These are phyloP conservation scores for Physocephala rufipes DNA, from an alignment of 2,888 invertebrate species.

Conservation along the genomic window DNA sequence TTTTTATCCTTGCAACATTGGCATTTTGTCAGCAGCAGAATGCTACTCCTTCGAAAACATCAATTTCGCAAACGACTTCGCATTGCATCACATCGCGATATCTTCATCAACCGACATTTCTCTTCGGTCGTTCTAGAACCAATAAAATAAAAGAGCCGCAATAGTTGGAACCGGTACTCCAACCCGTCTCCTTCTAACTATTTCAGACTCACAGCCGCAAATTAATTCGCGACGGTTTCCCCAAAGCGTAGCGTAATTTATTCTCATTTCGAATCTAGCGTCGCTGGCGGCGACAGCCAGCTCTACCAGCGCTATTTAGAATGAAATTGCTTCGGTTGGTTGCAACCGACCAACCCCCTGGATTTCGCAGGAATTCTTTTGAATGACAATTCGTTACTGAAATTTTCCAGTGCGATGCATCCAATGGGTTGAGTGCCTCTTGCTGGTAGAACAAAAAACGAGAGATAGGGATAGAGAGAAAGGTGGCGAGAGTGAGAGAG, in stretches of 20 bases:
- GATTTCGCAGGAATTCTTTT: constrained; percentile 19
- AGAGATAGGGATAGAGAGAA: no score
- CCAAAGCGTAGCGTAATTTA: constrained; percentile 5
- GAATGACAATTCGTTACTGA: constrained; percentile 10
- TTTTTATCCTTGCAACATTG: no score
- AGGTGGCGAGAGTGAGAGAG: no score
- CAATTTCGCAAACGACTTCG: constrained; percentile 12
- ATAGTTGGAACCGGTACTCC: background rate
- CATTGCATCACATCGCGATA: background rate
- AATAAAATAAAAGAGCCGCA: constrained; percentile 22
- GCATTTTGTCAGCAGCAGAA: no score
- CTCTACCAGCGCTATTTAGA: constrained; percentile 9
- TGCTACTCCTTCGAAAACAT: background rate
- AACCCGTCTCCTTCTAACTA: background rate
- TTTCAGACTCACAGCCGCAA: constrained; percentile 2
- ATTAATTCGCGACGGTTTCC: constrained; percentile 18
- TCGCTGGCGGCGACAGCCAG: background rate
- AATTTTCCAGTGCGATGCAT: background rate
- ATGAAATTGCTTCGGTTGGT: constrained; percentile 25
- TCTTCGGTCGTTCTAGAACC: background rate
- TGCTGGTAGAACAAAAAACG: no score
- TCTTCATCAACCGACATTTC: constrained; percentile 1
- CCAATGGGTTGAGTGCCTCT: no score
- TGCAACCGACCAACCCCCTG: background rate
- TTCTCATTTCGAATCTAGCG: constrained; percentile 6